A percentile compares a stretch with the other conserved stretches of the same genome.
These are phyloP conservation scores for Blennius ocellaris DNA, from an alignment of 2,113 vertebrate species.

Conservation along the genomic window DNA sequence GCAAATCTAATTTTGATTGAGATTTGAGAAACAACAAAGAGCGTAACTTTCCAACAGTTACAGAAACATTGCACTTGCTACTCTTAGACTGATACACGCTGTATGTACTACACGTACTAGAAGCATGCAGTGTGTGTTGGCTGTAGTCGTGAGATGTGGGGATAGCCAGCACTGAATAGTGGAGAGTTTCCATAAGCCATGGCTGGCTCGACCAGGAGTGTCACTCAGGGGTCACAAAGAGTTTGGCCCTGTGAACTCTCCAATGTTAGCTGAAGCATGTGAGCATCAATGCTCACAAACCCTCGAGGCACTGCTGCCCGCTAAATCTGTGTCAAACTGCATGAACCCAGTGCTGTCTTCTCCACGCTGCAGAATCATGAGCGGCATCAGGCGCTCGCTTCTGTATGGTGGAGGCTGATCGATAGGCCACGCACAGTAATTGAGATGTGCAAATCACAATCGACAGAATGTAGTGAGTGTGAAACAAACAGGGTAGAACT, in stretches of 20 bases:
- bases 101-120: too few relatives aligned
- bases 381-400: constrained; percentile 29
- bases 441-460: constrained; percentile 58
- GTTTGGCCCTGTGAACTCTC: constrained; percentile 69
- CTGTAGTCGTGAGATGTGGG: constrained; percentile 8
- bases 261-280: constrained; percentile 63
- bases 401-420: constrained; percentile 40
- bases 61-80: too few relatives aligned
- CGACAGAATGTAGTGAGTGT: constrained; percentile 29
- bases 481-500: neutral
- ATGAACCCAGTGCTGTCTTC: constrained; percentile 39
- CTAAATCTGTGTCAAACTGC: constrained; percentile 72
- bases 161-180: constrained; percentile 26
- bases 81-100: too few relatives aligned
- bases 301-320: constrained; percentile 52
- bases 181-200: constrained; percentile 43
- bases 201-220: constrained; percentile 49
- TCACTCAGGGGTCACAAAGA: constrained; percentile 64
- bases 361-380: constrained; percentile 35
- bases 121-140: neutral
- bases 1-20: too few relatives aligned
- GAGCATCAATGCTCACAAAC: constrained; percentile 40
- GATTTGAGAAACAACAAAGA: too few relatives aligned
- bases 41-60: too few relatives aligned
- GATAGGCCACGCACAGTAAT: constrained; percentile 45